These are phyloP conservation scores for Talpa occidentalis DNA, from an alignment of 2,113 vertebrate species.

Conservation along the genomic window DNA sequence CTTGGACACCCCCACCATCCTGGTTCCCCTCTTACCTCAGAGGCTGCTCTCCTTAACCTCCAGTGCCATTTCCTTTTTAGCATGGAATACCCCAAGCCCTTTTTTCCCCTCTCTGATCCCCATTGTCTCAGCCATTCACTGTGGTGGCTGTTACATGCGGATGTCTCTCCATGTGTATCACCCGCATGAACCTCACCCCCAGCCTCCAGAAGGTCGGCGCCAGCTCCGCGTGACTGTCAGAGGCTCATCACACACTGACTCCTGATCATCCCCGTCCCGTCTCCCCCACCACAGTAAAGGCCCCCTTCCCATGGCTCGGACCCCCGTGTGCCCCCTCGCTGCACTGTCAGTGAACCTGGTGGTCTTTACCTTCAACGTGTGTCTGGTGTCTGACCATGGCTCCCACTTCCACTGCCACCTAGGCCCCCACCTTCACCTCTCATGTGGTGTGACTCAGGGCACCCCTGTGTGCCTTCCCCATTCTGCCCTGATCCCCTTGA, in stretches of 20 bases:
- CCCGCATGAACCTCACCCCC: not conserved
- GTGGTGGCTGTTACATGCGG: fast-evolving
- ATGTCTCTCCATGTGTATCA: fast-evolving
- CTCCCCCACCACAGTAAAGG: not conserved
- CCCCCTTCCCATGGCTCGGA: not conserved
- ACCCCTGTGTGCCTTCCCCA: not conserved
- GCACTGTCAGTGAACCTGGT: not conserved
- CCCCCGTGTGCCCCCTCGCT: not conserved
- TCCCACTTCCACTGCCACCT: too few relatives aligned
- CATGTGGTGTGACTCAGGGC: not conserved
- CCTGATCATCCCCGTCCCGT: fast-evolving
- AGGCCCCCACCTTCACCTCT: not conserved
- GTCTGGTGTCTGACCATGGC: not conserved
- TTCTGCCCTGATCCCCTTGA: not conserved
- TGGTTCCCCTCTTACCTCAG: not conserved
- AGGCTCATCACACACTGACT: not conserved
- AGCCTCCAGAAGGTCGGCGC: not conserved
- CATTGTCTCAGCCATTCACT: not conserved
- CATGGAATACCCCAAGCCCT: not conserved
- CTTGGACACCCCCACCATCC: not conserved
- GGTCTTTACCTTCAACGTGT: not conserved
- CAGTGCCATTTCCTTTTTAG: not conserved
- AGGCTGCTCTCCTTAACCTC: not conserved
- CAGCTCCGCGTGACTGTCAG: not conserved
- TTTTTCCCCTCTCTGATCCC: not conserved